Conservation (phyloP, 2,797 vertebrate species). For the Molossus alvarezi region DNA sequence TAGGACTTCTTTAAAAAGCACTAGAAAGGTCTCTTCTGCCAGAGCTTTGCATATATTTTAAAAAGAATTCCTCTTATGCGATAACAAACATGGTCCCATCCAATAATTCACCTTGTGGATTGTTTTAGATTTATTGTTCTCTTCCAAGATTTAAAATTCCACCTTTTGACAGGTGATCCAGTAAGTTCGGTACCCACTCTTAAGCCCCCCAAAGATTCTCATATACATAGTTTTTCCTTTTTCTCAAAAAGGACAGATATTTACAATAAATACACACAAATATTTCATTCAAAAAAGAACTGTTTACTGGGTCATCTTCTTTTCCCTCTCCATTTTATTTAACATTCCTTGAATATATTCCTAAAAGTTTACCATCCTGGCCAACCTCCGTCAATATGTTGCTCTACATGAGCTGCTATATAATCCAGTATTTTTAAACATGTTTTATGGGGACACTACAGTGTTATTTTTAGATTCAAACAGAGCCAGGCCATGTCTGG, state of each 20-base stretch:
- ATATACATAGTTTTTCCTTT: not conserved
- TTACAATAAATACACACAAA: not conserved
- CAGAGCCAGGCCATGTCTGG: not conserved
- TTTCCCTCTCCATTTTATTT: not conserved
- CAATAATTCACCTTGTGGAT: not conserved
- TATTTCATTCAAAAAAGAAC: not conserved
- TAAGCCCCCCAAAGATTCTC: not conserved
- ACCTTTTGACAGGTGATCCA: not conserved
- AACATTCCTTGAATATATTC: not conserved
- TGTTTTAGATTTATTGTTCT: not conserved
- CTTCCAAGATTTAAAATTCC: constrained; percentile 31
- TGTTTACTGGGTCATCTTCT: not conserved
- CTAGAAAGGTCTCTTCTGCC: not conserved
- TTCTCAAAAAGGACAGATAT: not conserved
- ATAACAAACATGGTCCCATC: not conserved
- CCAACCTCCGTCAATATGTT: not conserved
- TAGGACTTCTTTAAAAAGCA: not conserved
- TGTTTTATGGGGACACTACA: not conserved
- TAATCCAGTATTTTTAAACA: not conserved
- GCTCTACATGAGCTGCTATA: not conserved
- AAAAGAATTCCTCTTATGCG: not conserved
- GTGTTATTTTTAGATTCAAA: constrained; percentile 35
- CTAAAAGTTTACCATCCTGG: not conserved
- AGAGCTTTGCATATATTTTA: not conserved
- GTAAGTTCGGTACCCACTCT: not conserved